A percentile compares a stretch with the other conserved stretches of the same genome.
phyloP scores from a whole-genome alignment of 2,888 invertebrate genomes.

The Pandemis corylana region DNA sequence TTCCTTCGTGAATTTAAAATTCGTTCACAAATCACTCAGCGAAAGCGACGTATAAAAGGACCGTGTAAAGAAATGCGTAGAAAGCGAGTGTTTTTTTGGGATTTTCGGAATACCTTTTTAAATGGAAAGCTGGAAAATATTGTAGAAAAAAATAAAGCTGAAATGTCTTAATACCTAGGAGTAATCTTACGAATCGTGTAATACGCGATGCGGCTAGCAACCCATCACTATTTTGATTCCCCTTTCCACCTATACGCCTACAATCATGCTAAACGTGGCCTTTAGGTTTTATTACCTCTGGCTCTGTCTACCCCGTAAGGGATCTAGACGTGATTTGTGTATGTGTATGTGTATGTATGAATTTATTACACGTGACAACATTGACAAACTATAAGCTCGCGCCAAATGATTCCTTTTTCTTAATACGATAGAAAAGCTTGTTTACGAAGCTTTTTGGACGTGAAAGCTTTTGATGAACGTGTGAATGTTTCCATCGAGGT shows the following conservation, averaged over 20 bases:
- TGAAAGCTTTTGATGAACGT: constrained; percentile 32
- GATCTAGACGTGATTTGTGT: too few relatives aligned
- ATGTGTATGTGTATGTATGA: too few relatives aligned
- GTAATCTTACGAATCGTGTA: too few relatives aligned
- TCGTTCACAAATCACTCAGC: constrained; percentile 34
- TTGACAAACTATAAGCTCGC: background rate
- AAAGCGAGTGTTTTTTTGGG: constrained; percentile 5
- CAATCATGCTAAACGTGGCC: too few relatives aligned
- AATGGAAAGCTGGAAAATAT: background rate
- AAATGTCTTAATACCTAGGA: too few relatives aligned
- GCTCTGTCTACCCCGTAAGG: too few relatives aligned
- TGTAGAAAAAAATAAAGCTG: too few relatives aligned
- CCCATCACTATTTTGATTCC: too few relatives aligned
- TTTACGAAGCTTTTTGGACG: constrained; percentile 32
- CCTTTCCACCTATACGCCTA: too few relatives aligned
- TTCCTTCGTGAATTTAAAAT: constrained; percentile 34
- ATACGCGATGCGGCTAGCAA: too few relatives aligned
- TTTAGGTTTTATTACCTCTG: too few relatives aligned
- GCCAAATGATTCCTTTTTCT: background rate
- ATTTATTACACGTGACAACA: background rate
- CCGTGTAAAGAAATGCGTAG: constrained; percentile 7
- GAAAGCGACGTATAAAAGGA: constrained; percentile 17
- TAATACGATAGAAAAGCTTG: constrained; percentile 24
- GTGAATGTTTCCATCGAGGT: constrained; percentile 22
- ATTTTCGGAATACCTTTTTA: background rate